Percentiles rank a stretch among this genome's conserved stretches.
These are phyloP conservation scores for Atta colombica DNA, from an alignment of 1,140 invertebrate genomes.

Conservation along the genomic window DNA sequence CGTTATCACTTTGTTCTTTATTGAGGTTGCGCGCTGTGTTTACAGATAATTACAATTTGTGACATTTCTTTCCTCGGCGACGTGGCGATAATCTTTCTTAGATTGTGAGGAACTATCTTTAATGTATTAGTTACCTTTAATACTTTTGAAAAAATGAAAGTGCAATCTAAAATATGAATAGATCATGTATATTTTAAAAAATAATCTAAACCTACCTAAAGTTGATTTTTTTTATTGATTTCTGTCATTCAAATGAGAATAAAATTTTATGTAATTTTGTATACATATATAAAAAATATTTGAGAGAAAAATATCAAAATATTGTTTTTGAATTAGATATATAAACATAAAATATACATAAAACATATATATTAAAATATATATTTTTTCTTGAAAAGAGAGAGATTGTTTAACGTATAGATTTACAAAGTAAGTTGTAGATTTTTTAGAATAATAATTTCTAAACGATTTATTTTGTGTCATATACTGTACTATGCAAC, in stretches of 20 bases:
- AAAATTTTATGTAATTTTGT: not conserved
- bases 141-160: not conserved
- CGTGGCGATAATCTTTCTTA: not conserved
- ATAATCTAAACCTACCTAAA: not conserved
- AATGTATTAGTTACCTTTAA: not conserved
- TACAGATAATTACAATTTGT: conserved; percentile 32
- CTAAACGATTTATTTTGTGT: not conserved
- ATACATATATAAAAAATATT: not conserved
- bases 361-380: not conserved
- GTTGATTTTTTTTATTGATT: not conserved
- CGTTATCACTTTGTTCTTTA: conserved; percentile 24
- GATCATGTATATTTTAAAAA: not conserved
- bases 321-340: not conserved
- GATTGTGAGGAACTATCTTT: not conserved
- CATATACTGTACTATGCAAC: not conserved
- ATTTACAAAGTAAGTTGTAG: not conserved
- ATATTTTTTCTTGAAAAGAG: not conserved
- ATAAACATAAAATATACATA: not conserved
- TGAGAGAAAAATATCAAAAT: not conserved
- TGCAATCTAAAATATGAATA: not conserved
- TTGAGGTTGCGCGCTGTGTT: conserved; percentile 27
- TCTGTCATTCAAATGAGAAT: not conserved
- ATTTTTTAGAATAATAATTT: not conserved
- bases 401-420: not conserved
- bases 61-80: not conserved